These are phyloP conservation scores for Callionymus lyra DNA, from an alignment of 2,113 vertebrate species.

Conservation along the genomic window DNA sequence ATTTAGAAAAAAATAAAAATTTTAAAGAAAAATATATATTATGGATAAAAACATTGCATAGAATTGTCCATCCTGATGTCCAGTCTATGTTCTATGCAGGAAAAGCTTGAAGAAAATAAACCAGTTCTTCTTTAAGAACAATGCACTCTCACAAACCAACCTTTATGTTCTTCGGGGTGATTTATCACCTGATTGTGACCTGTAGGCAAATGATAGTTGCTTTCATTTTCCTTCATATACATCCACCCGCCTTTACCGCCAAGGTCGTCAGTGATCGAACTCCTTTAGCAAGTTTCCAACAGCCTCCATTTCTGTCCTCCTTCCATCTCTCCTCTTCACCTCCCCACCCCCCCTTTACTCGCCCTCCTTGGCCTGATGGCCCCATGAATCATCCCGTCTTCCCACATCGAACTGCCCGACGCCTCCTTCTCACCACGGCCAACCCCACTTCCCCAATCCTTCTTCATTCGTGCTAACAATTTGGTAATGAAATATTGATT, in stretches of 20 bases:
- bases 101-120: too few species aligned
- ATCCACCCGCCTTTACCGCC: constrained; percentile 63
- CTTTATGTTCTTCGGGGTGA: constrained; percentile 60
- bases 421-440: constrained; percentile 83
- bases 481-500: constrained; percentile 99
- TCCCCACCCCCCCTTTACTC: constrained; percentile 55
- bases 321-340: constrained; percentile 64
- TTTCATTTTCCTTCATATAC: constrained; percentile 83
- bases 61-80: too few species aligned
- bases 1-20: too few species aligned
- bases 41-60: too few species aligned
- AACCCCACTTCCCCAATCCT: constrained; percentile 94
- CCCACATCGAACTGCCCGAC: constrained; percentile 85
- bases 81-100: too few species aligned
- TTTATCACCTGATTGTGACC: constrained; percentile 80
- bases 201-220: constrained; percentile 82
- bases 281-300: constrained; percentile 71
- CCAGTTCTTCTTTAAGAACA: not conserved
- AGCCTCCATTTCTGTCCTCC: constrained; percentile 75
- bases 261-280: constrained; percentile 84
- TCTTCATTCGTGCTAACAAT: constrained; percentile 99
- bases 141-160: too few species aligned
- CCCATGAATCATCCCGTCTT: constrained; percentile 99
- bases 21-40: too few species aligned
- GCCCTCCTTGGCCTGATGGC: constrained; percentile 57